These are phyloP conservation scores for Brachyopa scutellaris DNA, from an alignment of 2,888 invertebrate genomes.

Conservation along the genomic window DNA sequence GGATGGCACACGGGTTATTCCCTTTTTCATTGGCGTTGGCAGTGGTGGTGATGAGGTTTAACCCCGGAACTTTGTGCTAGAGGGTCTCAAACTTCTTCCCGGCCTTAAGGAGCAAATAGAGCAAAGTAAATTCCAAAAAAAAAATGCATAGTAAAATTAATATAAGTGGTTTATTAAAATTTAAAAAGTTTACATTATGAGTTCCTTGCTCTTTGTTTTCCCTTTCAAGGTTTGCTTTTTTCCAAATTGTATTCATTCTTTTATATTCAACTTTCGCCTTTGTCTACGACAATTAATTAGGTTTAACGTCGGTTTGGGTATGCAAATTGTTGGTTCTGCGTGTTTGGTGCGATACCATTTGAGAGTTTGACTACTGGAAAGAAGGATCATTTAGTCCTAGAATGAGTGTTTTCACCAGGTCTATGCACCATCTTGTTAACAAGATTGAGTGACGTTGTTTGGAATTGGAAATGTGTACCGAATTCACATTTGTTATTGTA, in stretches of 20 bases:
- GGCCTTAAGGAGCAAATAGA: slow-evolving; percentile 42
- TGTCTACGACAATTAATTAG: slow-evolving; percentile 21
- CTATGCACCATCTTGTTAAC: too few species aligned
- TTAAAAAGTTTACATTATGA: slow-evolving; percentile 77
- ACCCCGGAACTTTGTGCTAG: slow-evolving; percentile 17
- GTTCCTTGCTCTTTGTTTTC: slow-evolving; percentile 44
- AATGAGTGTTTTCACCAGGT: too few species aligned
- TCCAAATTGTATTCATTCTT: too few species aligned
- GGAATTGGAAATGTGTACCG: too few species aligned
- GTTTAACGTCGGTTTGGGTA: too few species aligned
- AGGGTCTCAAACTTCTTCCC: slow-evolving; percentile 23
- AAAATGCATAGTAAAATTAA: slow-evolving; percentile 76
- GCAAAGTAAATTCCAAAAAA: slow-evolving; percentile 45
- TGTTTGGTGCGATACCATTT: too few species aligned
- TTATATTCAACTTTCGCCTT: background rate
- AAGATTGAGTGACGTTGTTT: too few species aligned
- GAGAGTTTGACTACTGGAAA: too few species aligned
- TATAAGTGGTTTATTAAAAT: slow-evolving; percentile 80
- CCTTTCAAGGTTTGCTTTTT: slow-evolving; percentile 9
- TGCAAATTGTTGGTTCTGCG: too few species aligned
- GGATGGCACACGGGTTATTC: slow-evolving; percentile 50
- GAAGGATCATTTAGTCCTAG: too few species aligned
- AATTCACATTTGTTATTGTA: too few species aligned
- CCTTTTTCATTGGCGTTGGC: slow-evolving; percentile 46
- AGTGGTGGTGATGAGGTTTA: slow-evolving; percentile 30